Evolutionary conservation across 1,140 invertebrate genomes (phyloP).

Genomic region (Anoplophora glabripennis): DNA sequence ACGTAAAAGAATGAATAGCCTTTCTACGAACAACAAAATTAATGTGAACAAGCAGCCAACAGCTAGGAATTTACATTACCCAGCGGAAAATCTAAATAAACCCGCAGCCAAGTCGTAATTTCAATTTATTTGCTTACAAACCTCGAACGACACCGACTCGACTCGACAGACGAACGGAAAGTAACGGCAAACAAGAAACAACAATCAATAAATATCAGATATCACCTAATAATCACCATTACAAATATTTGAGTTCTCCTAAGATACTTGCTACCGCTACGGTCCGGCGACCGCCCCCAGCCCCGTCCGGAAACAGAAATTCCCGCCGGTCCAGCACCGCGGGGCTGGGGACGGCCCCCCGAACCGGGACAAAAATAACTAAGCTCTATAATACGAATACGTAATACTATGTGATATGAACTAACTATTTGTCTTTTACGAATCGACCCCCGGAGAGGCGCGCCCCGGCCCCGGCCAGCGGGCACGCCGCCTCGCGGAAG

Average conservation of each 20-base stretch:
- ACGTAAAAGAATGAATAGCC: no score
- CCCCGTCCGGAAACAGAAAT: conserved; percentile 25
- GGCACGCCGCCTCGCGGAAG: neutral
- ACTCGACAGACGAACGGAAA: neutral
- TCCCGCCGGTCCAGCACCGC: neutral
- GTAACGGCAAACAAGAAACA: neutral
- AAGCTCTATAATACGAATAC: conserved; percentile 40
- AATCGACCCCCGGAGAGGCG: neutral
- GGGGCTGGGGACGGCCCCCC: conserved; percentile 8
- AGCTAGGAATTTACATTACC: no score
- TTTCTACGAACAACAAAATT: no score
- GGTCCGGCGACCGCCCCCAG: conserved; percentile 8
- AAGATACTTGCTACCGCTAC: conserved; percentile 35
- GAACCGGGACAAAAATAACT: conserved; percentile 25
- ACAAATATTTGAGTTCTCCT: conserved; percentile 33
- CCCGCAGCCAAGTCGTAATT: no score
- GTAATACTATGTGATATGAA: conserved; percentile 44
- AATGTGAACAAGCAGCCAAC: no score
- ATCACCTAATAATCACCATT: conserved; percentile 37
- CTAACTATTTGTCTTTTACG: conserved; percentile 47
- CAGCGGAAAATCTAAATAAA: no score
- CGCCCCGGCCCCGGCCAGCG: neutral
- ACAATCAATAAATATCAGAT: conserved; percentile 18
- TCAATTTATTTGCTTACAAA: no score
- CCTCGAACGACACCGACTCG: no score